phyloP scores from a whole-genome alignment of 2,113 vertebrate species.

The Ceyx margarethae region DNA sequence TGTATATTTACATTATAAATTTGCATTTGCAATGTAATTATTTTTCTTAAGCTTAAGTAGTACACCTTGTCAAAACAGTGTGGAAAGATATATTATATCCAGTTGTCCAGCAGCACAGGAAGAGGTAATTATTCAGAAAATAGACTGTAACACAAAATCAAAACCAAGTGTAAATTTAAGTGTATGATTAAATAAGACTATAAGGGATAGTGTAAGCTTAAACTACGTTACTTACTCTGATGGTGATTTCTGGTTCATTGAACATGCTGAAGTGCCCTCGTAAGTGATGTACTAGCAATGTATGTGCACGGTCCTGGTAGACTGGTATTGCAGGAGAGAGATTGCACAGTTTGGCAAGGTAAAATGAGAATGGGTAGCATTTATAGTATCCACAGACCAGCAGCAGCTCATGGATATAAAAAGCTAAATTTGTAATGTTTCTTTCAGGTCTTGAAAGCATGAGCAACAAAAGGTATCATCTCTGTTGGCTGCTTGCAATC shows the following conservation, averaged over 20 bases:
- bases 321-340: background rate
- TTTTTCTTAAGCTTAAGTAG: background rate
- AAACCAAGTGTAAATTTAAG: fast-evolving
- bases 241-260: background rate
- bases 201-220: background rate
- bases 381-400: background rate
- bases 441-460: background rate
- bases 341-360: background rate
- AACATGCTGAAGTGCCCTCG: background rate
- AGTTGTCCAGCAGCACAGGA: background rate
- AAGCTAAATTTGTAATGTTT: background rate
- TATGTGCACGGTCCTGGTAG: fast-evolving
- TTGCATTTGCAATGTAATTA: background rate
- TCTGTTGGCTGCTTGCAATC: background rate
- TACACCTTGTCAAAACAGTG: background rate
- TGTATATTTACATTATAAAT: background rate
- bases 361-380: background rate
- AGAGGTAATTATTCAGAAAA: background rate
- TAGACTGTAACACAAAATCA: background rate
- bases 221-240: background rate
- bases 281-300: background rate
- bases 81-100: background rate
- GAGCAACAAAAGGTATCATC: background rate
- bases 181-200: background rate
- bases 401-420: fast-evolving